phyloP scores from a whole-genome alignment of 2,888 invertebrate species.

The Phragmatobia fuliginosa region DNA sequence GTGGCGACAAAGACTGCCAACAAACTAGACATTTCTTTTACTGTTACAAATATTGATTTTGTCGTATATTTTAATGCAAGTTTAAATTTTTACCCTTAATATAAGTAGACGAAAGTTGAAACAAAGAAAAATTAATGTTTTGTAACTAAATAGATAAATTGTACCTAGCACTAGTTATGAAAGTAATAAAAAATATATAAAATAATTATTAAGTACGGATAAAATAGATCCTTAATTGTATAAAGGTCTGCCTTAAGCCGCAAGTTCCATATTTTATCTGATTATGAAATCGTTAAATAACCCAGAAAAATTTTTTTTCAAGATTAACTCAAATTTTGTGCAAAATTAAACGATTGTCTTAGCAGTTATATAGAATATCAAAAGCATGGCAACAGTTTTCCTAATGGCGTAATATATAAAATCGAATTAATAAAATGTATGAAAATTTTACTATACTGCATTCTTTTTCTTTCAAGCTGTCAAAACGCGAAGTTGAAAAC shows the following conservation, averaged over 20 bases:
- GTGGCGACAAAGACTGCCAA: slow-evolving; percentile 48
- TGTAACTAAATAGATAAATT: too few relatives aligned
- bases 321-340: too few relatives aligned
- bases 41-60: neutral
- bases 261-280: too few relatives aligned
- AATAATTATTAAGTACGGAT: neutral
- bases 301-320: too few relatives aligned
- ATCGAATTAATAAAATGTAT: neutral
- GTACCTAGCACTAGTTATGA: neutral
- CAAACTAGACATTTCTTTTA: slow-evolving; percentile 11
- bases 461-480: slow-evolving; percentile 12
- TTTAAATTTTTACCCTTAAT: neutral
- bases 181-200: neutral
- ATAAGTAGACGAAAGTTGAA: neutral
- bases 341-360: neutral
- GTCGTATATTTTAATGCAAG: neutral
- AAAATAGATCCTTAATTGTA: neutral
- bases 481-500: slow-evolving; percentile 20
- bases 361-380: neutral
- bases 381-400: neutral
- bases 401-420: neutral
- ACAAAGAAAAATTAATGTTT: neutral
- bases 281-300: too few relatives aligned
- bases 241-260: neutral
- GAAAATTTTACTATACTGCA: slow-evolving; percentile 7